phyloP scores from a whole-genome alignment of 2,888 invertebrate genomes.

The Drosophila sordidula region DNA sequence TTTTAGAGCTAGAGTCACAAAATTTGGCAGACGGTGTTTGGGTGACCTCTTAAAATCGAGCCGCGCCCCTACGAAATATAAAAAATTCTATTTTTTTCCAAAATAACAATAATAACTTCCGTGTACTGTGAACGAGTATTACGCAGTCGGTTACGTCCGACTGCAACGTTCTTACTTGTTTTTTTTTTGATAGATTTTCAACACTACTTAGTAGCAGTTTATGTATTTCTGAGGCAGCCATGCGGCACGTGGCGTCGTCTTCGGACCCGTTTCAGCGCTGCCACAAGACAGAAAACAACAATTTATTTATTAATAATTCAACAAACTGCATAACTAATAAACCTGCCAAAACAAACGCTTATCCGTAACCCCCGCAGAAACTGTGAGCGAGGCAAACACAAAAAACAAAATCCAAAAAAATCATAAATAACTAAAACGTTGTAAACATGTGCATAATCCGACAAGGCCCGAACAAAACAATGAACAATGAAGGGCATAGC shows the following conservation, averaged over 20 bases:
- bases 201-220: constrained; percentile 2
- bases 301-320: constrained; percentile 73
- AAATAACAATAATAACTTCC: too few relatives aligned
- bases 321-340: constrained; percentile 74
- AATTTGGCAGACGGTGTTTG: too few relatives aligned
- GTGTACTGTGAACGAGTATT: too few relatives aligned
- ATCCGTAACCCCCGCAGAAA: constrained; percentile 14
- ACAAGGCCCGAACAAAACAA: constrained; percentile 39
- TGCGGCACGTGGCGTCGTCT: constrained; percentile 8
- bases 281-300: constrained; percentile 38
- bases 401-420: constrained; percentile 53
- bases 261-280: constrained; percentile 9
- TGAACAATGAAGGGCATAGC: constrained; percentile 32
- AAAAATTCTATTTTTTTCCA: too few relatives aligned
- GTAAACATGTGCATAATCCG: constrained; percentile 78
- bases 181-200: background rate
- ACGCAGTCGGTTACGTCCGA: too few relatives aligned
- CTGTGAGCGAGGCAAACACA: constrained; percentile 14
- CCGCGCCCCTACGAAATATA: too few relatives aligned
- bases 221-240: background rate
- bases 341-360: constrained; percentile 57
- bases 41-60: too few relatives aligned
- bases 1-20: too few relatives aligned
- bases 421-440: constrained; percentile 77
- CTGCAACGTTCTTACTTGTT: too few relatives aligned